Percentiles rank a stretch among this genome's conserved stretches.
phyloP scores from a whole-genome alignment of 2,797 vertebrate genomes.

The Mallotus villosus region DNA sequence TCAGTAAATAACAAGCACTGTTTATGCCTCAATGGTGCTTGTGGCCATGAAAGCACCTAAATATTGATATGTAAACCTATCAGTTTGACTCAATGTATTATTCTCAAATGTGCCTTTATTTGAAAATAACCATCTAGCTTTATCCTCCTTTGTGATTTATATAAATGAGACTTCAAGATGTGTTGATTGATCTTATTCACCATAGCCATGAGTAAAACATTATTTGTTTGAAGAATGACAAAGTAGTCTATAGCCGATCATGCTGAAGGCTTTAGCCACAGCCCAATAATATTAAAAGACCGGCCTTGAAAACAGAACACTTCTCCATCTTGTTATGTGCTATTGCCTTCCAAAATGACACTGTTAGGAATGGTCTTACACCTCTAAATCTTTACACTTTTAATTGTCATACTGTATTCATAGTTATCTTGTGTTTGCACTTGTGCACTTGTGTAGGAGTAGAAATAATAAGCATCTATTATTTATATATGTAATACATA shows the following conservation, averaged over 20 bases:
- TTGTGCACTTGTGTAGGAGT: not conserved
- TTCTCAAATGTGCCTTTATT: not conserved
- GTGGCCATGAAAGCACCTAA: slow-evolving; percentile 19
- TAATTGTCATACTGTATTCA: not conserved
- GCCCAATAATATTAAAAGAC: slow-evolving; percentile 58
- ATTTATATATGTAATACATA: too few relatives aligned
- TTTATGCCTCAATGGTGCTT: slow-evolving; percentile 13
- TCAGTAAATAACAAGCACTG: slow-evolving; percentile 2
- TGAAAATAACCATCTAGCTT: slow-evolving; percentile 16
- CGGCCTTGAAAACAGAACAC: slow-evolving; percentile 49
- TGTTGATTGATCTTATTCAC: slow-evolving; percentile 37
- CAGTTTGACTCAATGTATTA: not conserved
- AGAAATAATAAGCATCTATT: too few relatives aligned
- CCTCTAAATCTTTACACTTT: slow-evolving; percentile 2
- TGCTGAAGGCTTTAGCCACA: slow-evolving; percentile 56
- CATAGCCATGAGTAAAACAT: slow-evolving; percentile 36
- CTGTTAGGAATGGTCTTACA: too few relatives aligned
- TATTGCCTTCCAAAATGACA: too few relatives aligned
- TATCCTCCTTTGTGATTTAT: slow-evolving; percentile 27
- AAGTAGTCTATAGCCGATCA: slow-evolving; percentile 49
- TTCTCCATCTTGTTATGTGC: slow-evolving; percentile 16
- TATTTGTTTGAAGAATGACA: slow-evolving; percentile 50
- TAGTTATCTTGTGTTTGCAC: not conserved
- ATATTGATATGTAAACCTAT: slow-evolving; percentile 17
- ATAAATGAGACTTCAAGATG: slow-evolving; percentile 27